phyloP scores from a whole-genome alignment of 1,140 invertebrate genomes.

The Drosophila seguyi region DNA sequence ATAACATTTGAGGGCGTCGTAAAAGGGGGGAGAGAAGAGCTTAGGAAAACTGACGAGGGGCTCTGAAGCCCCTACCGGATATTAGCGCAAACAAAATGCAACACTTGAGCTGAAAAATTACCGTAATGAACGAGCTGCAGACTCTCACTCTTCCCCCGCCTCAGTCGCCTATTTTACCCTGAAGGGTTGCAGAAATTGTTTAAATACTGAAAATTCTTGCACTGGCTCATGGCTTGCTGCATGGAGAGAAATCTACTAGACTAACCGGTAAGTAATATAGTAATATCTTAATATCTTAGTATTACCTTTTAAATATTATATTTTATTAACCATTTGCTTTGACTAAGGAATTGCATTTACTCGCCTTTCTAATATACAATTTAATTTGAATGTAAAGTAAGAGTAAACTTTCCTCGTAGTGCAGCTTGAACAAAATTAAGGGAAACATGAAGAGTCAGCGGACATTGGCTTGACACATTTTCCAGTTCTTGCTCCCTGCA shows the following conservation, averaged over 20 bases:
- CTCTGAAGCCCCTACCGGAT: conserved; percentile 47
- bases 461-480: conserved; percentile 75
- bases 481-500: conserved; percentile 66
- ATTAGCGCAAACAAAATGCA: conserved; percentile 83
- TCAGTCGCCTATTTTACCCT: conserved; percentile 22
- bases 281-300: neutral
- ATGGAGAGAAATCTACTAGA: conserved; percentile 1
- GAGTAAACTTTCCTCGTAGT: neutral
- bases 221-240: conserved; percentile 32
- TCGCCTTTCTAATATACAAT: neutral
- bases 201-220: conserved; percentile 82
- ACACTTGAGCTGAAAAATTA: conserved; percentile 83
- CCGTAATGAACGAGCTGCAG: conserved; percentile 74
- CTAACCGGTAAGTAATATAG: too few relatives aligned
- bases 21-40: conserved; percentile 32
- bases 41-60: conserved; percentile 26
- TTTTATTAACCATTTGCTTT: neutral
- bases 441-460: conserved; percentile 21
- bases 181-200: conserved; percentile 72
- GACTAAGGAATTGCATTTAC: rapidly evolving
- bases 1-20: conserved; percentile 63
- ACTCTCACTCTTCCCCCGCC: conserved; percentile 9
- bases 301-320: neutral
- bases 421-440: neutral
- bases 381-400: too few relatives aligned